Percentiles rank a stretch among this genome's conserved stretches.
phyloP scores from a whole-genome alignment of 1,140 invertebrate genomes.

The Drosophila oshimai region DNA sequence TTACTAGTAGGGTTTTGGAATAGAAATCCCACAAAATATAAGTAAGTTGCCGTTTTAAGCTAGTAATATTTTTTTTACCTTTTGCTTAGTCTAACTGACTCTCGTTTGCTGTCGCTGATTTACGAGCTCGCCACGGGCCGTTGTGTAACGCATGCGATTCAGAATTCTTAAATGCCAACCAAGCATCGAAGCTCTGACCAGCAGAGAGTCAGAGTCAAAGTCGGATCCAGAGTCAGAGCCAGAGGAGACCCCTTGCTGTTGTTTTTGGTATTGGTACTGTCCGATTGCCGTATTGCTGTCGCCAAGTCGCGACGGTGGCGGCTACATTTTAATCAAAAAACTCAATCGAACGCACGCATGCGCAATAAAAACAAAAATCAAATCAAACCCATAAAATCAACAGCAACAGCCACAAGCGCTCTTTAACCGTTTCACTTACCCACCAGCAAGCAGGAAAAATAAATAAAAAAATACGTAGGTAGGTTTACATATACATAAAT shows the following conservation, averaged over 20 bases:
- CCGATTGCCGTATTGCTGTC: conserved; percentile 31
- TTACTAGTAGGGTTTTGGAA: neutral
- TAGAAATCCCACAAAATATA: neutral
- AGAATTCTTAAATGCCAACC: conserved; percentile 76
- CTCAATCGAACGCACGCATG: conserved; percentile 82
- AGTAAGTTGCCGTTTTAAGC: neutral
- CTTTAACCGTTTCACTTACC: conserved; percentile 59
- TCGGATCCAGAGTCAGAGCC: conserved; percentile 6
- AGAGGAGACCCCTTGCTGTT: conserved; percentile 35
- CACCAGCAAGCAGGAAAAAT: neutral
- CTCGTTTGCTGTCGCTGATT: conserved; percentile 72
- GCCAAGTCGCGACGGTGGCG: conserved; percentile 57
- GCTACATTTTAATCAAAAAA: conserved; percentile 82
- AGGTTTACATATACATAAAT: conserved; percentile 9
- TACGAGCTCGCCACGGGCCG: conserved; percentile 79
- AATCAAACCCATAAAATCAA: conserved; percentile 71
- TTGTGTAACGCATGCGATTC: conserved; percentile 82
- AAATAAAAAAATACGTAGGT: neutral
- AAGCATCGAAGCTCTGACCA: conserved; percentile 59
- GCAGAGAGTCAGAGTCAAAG: conserved; percentile 26
- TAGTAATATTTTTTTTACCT: conserved; percentile 2
- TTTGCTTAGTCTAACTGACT: conserved; percentile 61
- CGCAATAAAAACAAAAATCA: conserved; percentile 80
- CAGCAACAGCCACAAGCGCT: conserved; percentile 28
- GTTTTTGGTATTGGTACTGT: conserved; percentile 4